These are phyloP conservation scores for Eupithecia subumbrata DNA, from an alignment of 2,888 invertebrate genomes.

Conservation along the genomic window DNA sequence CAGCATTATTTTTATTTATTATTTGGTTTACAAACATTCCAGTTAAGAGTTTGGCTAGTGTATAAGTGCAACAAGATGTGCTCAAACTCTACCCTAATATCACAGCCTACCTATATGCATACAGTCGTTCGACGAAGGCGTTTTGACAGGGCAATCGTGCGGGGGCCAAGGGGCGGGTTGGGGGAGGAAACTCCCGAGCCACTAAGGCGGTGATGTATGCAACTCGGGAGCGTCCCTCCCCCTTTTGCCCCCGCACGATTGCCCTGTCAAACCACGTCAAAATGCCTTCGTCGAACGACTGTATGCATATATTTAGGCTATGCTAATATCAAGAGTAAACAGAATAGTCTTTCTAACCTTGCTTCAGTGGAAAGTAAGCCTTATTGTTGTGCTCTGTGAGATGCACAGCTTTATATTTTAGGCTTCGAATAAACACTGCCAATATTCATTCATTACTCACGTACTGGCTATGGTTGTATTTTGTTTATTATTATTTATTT, in stretches of 20 bases:
- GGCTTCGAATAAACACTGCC: slow-evolving; percentile 63
- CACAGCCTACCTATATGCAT: too few species aligned
- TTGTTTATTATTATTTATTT: slow-evolving; percentile 14
- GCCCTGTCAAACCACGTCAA: too few species aligned
- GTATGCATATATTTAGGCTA: too few species aligned
- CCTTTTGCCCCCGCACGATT: too few species aligned
- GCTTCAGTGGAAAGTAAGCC: slow-evolving; percentile 32
- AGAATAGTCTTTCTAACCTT: not conserved
- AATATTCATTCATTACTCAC: slow-evolving; percentile 70
- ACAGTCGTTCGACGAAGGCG: too few species aligned
- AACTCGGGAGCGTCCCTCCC: too few species aligned
- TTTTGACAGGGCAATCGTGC: too few species aligned
- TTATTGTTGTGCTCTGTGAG: slow-evolving; percentile 43
- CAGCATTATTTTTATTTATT: too few species aligned
- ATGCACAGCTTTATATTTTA: slow-evolving; percentile 40
- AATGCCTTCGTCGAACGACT: too few species aligned
- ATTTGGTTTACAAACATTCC: not conserved
- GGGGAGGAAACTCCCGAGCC: too few species aligned
- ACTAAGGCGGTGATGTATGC: too few species aligned
- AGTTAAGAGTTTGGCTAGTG: not conserved
- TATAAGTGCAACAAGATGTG: not conserved
- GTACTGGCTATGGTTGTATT: slow-evolving; percentile 25
- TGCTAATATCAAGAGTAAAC: not conserved
- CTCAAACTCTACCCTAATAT: not conserved
- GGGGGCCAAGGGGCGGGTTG: too few species aligned